phyloP scores from a whole-genome alignment of 1,140 invertebrate species.

The Papilio aristodemus region DNA sequence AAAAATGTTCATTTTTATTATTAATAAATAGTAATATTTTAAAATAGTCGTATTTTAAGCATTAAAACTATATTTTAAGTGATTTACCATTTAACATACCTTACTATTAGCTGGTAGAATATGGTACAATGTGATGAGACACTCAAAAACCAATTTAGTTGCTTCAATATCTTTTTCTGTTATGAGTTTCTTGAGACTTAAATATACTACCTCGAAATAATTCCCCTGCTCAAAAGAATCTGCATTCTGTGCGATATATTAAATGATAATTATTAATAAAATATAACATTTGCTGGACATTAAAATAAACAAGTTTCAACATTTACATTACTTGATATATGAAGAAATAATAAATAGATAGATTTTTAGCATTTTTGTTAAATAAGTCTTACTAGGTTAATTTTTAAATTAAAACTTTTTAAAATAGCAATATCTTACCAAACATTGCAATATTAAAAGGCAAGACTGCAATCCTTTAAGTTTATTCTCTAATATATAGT shows the following conservation, averaged over 20 bases:
- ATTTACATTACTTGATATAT: too few species aligned
- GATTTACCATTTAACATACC: constrained; percentile 41
- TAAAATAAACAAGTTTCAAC: too few species aligned
- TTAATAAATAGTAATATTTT: not conserved
- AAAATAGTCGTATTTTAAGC: too few species aligned
- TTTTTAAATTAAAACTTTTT: too few species aligned
- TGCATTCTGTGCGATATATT: constrained; percentile 45
- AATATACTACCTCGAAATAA: constrained; percentile 68
- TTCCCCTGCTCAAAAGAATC: constrained; percentile 59
- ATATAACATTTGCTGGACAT: too few species aligned
- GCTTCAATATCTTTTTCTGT: constrained; percentile 57
- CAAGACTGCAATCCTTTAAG: constrained; percentile 59
- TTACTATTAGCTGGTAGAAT: constrained; percentile 50
- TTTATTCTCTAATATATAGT: constrained; percentile 55
- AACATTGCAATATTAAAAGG: constrained; percentile 46
- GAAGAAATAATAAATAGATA: constrained; percentile 10
- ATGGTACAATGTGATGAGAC: constrained; percentile 48
- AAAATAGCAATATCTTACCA: constrained; percentile 48
- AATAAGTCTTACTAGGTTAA: constrained; percentile 2
- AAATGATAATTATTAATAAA: not conserved
- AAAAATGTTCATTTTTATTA: constrained; percentile 35
- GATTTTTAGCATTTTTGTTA: too few species aligned
- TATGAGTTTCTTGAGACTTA: constrained; percentile 49
- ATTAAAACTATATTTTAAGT: constrained; percentile 18
- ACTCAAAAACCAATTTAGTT: constrained; percentile 50